A percentile compares a stretch with the other conserved stretches of the same genome.
These are phyloP conservation scores for Semnornis frantzii DNA, from an alignment of 2,113 vertebrate species.

Conservation along the genomic window DNA sequence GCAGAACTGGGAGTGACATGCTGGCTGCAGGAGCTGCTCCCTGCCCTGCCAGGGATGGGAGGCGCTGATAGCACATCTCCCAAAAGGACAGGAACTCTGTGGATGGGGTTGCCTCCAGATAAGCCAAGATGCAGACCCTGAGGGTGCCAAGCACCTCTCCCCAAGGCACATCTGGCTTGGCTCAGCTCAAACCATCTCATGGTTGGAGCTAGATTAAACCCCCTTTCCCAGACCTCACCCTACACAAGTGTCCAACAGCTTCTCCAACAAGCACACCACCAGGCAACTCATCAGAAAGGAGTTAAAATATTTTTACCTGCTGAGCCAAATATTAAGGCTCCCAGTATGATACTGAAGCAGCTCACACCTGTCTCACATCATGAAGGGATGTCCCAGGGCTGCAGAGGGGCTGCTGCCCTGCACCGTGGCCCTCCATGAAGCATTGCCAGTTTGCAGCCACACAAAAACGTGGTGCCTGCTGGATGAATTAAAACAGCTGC, in stretches of 20 bases:
- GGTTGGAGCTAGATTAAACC: neutral
- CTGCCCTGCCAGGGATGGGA: neutral
- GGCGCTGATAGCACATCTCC: neutral
- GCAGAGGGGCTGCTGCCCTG: neutral
- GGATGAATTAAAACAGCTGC: neutral
- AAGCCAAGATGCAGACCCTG: neutral
- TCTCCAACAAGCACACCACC: neutral
- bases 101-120: rapidly evolving
- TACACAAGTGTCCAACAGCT: neutral
- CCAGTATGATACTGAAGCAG: neutral
- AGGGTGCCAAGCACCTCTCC: neutral
- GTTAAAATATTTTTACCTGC: neutral
- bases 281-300: neutral
- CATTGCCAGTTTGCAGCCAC: neutral
- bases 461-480: neutral
- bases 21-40: neutral
- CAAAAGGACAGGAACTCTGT: rapidly evolving
- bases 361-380: neutral
- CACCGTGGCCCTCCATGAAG: rapidly evolving
- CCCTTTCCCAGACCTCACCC: neutral
- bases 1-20: neutral
- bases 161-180: neutral
- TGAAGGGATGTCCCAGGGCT: rapidly evolving
- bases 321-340: neutral
- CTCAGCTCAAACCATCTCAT: neutral